These are phyloP conservation scores for Origma solitaria DNA, from an alignment of 2,113 vertebrate species.

Conservation along the genomic window DNA sequence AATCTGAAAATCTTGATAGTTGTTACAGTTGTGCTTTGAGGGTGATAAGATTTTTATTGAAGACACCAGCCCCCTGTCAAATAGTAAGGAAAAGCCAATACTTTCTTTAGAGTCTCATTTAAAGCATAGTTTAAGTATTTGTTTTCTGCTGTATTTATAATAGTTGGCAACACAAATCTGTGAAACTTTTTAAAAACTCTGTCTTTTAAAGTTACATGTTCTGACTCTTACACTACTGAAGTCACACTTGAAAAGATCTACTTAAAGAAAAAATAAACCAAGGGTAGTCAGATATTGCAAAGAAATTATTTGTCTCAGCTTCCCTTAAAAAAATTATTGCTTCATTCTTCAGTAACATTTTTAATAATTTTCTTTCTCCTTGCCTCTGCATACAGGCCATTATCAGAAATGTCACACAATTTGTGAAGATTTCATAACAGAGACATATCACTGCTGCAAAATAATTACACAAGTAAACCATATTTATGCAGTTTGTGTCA, in stretches of 20 bases:
- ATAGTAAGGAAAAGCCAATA: neutral
- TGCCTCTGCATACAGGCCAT: neutral
- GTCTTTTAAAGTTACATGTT: neutral
- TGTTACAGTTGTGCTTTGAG: neutral
- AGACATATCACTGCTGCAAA: slow-evolving; percentile 10
- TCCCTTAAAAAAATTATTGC: neutral
- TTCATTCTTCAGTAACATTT: neutral
- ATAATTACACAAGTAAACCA: slow-evolving; percentile 32
- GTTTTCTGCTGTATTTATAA: neutral
- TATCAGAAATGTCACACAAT: neutral
- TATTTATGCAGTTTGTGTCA: slow-evolving; percentile 50
- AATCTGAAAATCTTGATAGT: neutral
- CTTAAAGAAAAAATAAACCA: neutral
- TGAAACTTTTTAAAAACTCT: neutral
- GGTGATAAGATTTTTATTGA: neutral
- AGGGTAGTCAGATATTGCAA: neutral
- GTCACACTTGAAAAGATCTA: neutral
- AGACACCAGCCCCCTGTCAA: neutral
- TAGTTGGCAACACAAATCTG: neutral
- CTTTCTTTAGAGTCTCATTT: neutral
- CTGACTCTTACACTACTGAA: neutral
- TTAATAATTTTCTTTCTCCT: neutral
- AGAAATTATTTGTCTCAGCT: neutral
- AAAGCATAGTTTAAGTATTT: neutral
- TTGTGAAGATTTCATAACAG: neutral